phyloP scores from a whole-genome alignment of 2,797 vertebrate genomes.

The Catostomus latipinnis region DNA sequence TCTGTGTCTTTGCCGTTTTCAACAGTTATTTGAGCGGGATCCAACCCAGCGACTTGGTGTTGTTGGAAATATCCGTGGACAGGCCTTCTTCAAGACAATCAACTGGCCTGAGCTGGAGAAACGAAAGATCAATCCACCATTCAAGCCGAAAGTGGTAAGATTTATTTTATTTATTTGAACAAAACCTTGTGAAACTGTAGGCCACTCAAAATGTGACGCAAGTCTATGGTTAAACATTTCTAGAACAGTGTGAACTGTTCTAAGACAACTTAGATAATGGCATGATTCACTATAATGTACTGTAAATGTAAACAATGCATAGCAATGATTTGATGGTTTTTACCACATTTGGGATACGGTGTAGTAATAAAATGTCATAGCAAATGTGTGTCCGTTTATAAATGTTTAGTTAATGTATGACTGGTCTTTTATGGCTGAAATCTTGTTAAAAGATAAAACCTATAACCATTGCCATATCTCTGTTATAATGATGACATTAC shows the following conservation, averaged over 20 bases:
- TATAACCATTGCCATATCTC: slow-evolving; percentile 1
- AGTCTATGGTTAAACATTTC: no score
- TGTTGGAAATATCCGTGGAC: slow-evolving; percentile 85
- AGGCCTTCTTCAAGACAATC: slow-evolving; percentile 91
- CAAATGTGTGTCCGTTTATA: slow-evolving; percentile 16
- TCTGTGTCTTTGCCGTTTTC: not conserved
- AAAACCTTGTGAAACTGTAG: not conserved
- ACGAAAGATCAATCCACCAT: slow-evolving; percentile 86
- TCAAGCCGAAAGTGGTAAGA: slow-evolving; percentile 97
- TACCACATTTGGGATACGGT: not conserved
- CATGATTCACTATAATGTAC: not conserved
- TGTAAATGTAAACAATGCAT: not conserved
- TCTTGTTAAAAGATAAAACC: not conserved
- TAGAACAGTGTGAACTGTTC: no score
- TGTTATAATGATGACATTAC: not conserved
- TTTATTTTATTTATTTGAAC: not conserved
- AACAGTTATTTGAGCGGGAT: slow-evolving; percentile 92
- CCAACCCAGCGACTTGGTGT: slow-evolving; percentile 86
- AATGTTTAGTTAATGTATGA: slow-evolving; percentile 1
- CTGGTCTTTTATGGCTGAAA: not conserved
- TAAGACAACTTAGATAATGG: no score
- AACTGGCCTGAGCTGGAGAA: slow-evolving; percentile 89
- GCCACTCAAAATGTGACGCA: not conserved
- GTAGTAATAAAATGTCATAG: not conserved
- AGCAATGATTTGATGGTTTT: not conserved